phyloP scores from a whole-genome alignment of 2,113 vertebrate species.

The Cyanistes caeruleus region DNA sequence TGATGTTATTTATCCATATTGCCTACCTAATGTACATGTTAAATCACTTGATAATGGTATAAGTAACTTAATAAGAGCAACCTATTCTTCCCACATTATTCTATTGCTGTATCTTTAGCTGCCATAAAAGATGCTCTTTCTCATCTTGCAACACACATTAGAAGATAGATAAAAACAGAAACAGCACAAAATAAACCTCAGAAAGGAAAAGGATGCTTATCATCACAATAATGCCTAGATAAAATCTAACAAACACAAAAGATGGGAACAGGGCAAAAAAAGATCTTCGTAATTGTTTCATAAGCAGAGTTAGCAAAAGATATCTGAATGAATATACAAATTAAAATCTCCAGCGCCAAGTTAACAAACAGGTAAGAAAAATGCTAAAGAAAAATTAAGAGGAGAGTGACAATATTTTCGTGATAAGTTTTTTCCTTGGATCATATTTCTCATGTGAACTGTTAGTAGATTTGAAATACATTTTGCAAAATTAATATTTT shows the following conservation, averaged over 20 bases:
- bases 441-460: neutral
- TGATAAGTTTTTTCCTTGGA: neutral
- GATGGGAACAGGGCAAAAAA: neutral
- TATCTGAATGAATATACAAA: neutral
- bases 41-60: neutral
- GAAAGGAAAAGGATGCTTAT: constrained; percentile 29
- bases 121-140: neutral
- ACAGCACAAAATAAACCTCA: constrained; percentile 28
- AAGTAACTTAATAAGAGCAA: neutral
- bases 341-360: neutral
- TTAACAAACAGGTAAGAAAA: neutral
- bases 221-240: neutral
- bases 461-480: neutral
- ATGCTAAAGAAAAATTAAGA: neutral
- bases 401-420: neutral
- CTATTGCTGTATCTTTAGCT: constrained; percentile 30
- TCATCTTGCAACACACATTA: constrained; percentile 21
- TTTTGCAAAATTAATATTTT: neutral
- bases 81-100: neutral
- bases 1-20: neutral
- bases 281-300: constrained; percentile 34
- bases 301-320: neutral
- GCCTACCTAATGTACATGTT: neutral
- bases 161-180: constrained; percentile 12
- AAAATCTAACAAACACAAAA: constrained; percentile 22